Conservation (phyloP, 1,140 invertebrate genomes). For the Drosophila tristis region DNA sequence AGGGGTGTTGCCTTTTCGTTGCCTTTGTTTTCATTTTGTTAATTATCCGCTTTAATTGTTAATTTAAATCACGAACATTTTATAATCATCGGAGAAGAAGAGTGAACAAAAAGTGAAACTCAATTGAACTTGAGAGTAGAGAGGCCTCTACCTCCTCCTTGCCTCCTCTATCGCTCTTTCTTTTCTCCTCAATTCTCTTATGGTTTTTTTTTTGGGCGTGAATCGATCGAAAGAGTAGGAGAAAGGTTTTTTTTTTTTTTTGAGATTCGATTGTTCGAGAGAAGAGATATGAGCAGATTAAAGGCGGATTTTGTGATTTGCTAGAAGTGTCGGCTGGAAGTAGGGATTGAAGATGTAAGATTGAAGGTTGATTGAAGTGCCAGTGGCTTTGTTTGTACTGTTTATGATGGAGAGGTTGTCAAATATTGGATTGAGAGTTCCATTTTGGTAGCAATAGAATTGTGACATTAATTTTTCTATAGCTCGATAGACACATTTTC, state of each 20-base stretch:
- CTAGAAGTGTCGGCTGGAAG: slow-evolving; percentile 2
- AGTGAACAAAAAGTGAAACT: slow-evolving; percentile 63
- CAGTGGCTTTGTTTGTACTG: too few relatives aligned
- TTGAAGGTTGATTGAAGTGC: too few relatives aligned
- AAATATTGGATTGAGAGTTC: too few relatives aligned
- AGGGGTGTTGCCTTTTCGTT: slow-evolving; percentile 28
- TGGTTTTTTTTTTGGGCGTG: slow-evolving; percentile 50
- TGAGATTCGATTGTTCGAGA: slow-evolving; percentile 30
- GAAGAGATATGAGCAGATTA: slow-evolving; percentile 24
- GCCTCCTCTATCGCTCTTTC: background rate
- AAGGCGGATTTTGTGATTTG: slow-evolving; percentile 18
- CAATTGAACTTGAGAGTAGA: slow-evolving; percentile 48
- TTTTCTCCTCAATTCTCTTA: slow-evolving; percentile 36
- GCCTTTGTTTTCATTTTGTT: slow-evolving; percentile 68
- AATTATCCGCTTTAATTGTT: slow-evolving; percentile 76
- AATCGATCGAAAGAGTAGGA: slow-evolving; percentile 31
- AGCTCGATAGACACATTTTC: too few relatives aligned
- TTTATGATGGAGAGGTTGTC: too few relatives aligned
- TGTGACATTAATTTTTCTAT: too few relatives aligned
- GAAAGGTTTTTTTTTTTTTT: slow-evolving; percentile 56
- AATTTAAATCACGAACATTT: slow-evolving; percentile 63
- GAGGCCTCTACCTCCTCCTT: background rate
- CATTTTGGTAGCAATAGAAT: too few relatives aligned
- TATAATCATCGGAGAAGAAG: slow-evolving; percentile 6
- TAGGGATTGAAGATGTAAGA: too few relatives aligned